A percentile compares a stretch with the other conserved stretches of the same genome.
phyloP scores from a whole-genome alignment of 2,888 invertebrate species.

The Asteroscopus sphinx region DNA sequence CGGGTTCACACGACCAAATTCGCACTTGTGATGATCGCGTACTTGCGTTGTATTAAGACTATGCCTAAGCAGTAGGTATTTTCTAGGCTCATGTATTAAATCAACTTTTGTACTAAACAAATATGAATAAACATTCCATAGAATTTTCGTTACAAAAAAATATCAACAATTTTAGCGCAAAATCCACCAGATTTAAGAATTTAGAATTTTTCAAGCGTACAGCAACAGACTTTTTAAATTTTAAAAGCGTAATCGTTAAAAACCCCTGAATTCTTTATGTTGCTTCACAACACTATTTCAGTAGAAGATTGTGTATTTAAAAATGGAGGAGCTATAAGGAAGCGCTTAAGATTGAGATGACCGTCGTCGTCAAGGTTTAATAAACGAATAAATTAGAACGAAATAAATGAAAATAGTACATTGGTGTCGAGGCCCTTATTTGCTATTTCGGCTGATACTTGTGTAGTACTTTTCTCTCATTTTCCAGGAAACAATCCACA shows the following conservation, averaged over 20 bases:
- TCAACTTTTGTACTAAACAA: too few species aligned
- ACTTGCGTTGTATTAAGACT: too few species aligned
- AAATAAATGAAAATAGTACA: not conserved
- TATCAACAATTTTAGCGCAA: not conserved
- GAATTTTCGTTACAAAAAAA: constrained; percentile 6
- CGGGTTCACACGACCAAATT: too few species aligned
- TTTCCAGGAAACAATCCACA: too few species aligned
- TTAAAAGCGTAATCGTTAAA: constrained; percentile 41
- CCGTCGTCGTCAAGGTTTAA: not conserved
- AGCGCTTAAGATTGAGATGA: constrained; percentile 4
- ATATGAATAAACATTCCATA: too few species aligned
- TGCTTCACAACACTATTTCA: constrained; percentile 11
- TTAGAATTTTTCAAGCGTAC: constrained; percentile 24
- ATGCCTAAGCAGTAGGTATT: too few species aligned
- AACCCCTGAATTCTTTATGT: constrained; percentile 43
- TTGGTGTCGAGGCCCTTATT: too few species aligned
- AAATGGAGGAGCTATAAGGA: constrained; percentile 24
- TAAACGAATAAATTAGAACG: not conserved
- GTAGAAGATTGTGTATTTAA: constrained; percentile 32
- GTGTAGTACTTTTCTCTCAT: too few species aligned
- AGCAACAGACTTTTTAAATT: constrained; percentile 27
- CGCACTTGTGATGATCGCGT: too few species aligned
- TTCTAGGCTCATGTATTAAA: too few species aligned
- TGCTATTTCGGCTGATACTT: too few species aligned
- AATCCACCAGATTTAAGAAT: constrained; percentile 26